Evolutionary conservation across 2,797 vertebrate species (phyloP), one percentile per base, ranked within the genome.

Genomic region (Adelosebastes latens): DNA sequence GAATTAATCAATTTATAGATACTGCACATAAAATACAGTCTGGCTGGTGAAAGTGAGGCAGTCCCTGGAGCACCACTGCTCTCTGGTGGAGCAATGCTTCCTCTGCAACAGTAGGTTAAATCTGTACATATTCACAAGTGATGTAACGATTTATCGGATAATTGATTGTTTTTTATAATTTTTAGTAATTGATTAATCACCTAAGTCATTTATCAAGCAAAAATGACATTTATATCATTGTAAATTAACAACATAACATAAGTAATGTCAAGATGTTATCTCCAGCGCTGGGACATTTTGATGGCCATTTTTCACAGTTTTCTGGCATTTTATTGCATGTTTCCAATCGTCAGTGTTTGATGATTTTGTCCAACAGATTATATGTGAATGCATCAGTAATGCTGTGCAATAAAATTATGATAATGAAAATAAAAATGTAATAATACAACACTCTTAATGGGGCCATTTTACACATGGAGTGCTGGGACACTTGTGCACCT

Each of bases 31-130:
- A n/a, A 65, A 66, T 9, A 24, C 61, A 70, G 49, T 78, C 31
- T 36, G 25, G 27, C 29, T 79, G 36, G 32, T 66, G 60, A 34
- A n/a, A 56, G 18, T 2, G n/a, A 32, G 18, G 18, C 8, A 2
- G 65, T 64, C 32, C 10, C 32, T 78, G 76, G 75, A 81, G 63
- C 82, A 79, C 78, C 79, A 80, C 88, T 90, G 89, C 89, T 79
- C 89, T 83, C 92, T 93, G 75, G 68, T 92, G 93, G 91, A 79
- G 53, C 1, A 36, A 24, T 16, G 46, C 34, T 16, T 68, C 46
- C 24, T 65, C 34, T 86, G 59, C 77, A 80, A 7, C 61, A 55
- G 18, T 16, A 24, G 1, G n/a, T 46, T 60, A 10, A 55, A 55
- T 16, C 18, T 42, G 29, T 8, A 12, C 2, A 9, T 52, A 52